These are phyloP conservation scores for Pelochelys cantorii DNA, from an alignment of 2,797 vertebrate species.

Conservation along the genomic window DNA sequence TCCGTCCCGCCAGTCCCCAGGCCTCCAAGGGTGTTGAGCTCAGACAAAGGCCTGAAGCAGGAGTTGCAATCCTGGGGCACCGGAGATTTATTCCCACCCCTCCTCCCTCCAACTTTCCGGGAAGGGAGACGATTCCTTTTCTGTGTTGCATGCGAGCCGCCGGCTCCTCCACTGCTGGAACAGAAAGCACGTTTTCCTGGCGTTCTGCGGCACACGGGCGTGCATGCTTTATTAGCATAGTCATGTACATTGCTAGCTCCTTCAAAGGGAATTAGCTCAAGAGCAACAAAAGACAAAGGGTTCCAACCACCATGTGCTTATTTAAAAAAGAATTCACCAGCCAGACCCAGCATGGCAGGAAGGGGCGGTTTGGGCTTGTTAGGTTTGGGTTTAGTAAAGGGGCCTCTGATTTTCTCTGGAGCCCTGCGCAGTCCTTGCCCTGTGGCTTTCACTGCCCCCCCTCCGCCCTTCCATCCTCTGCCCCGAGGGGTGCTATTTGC, in stretches of 20 bases:
- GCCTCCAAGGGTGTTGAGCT: not conserved
- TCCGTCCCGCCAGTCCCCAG: not conserved
- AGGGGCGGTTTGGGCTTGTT: not conserved
- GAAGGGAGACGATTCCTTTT: not conserved
- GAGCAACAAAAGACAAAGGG: not conserved
- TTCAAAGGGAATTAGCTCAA: not conserved
- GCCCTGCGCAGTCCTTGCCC: not conserved
- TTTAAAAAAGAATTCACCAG: not conserved
- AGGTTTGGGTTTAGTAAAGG: not conserved
- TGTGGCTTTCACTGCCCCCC: not conserved
- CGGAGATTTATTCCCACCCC: not conserved
- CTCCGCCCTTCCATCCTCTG: not conserved
- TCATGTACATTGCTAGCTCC: not conserved
- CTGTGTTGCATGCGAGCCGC: not conserved
- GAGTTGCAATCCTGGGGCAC: not conserved
- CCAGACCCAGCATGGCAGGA: not conserved
- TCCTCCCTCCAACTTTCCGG: not conserved
- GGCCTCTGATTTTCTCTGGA: not conserved
- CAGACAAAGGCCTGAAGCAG: constrained; percentile 1
- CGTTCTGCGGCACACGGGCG: not conserved
- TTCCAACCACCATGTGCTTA: not conserved
- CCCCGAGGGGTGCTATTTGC: not conserved
- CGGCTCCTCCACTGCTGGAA: not conserved
- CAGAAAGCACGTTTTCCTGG: not conserved
- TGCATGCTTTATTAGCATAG: not conserved